These are phyloP conservation scores for Pantherophis guttatus DNA, from an alignment of 2,113 vertebrate genomes.

Conservation along the genomic window DNA sequence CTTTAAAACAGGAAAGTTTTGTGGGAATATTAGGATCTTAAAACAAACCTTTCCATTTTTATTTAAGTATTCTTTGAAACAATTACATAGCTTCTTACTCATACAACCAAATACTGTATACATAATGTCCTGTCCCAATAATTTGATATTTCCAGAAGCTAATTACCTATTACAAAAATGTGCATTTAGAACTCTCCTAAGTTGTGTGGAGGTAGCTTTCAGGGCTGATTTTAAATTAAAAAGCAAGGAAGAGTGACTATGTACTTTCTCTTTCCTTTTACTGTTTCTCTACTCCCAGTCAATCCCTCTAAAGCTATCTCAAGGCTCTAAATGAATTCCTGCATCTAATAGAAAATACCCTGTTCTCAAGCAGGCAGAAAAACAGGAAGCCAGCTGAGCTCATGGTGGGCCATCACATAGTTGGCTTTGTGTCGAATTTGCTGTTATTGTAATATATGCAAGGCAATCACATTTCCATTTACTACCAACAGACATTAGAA, in stretches of 20 bases:
- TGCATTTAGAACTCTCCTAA: background rate
- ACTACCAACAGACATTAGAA: background rate
- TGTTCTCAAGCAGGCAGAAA: background rate
- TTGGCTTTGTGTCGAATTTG: background rate
- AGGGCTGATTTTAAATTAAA: background rate
- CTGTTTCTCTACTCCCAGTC: background rate
- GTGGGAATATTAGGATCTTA: background rate
- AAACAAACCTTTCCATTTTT: background rate
- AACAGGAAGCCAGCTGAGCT: background rate
- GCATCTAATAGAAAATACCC: background rate
- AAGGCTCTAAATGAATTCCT: background rate
- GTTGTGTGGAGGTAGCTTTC: background rate
- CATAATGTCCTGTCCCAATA: background rate
- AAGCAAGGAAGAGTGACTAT: background rate
- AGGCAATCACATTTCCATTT: background rate
- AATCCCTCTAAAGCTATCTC: background rate
- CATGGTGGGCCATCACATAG: background rate
- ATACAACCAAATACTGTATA: background rate
- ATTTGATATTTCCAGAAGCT: background rate
- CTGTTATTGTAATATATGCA: background rate
- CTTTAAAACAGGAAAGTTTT: background rate
- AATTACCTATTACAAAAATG: background rate
- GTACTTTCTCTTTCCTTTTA: background rate
- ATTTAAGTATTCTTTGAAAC: constrained; percentile 21
- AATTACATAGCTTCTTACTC: background rate